Evolutionary conservation across 2,113 vertebrate species (phyloP), one percentile per base, ranked within the genome.

Genomic region (Procavia capensis): DNA sequence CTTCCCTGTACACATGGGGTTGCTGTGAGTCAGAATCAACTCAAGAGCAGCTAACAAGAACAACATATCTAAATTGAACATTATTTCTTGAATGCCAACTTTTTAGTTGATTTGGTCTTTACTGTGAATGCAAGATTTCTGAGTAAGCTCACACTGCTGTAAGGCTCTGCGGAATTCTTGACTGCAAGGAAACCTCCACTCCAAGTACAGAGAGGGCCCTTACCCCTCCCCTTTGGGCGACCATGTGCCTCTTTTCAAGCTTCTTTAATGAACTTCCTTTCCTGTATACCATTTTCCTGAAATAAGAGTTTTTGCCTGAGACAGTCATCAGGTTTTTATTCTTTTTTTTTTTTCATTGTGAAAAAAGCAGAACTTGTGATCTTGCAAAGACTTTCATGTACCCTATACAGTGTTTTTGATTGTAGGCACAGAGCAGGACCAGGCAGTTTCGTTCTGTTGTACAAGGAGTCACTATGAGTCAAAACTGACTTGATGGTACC

Each of bases 51-150:
- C 34, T n/a, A n/a, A 70, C 66, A n/a, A n/a, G 16, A 70, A n/a
- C 14, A 70, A 2, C 34, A n/a, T 86, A 39, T 41, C 85, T 94
- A 82, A 31, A 3, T 94, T 82, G 85, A 95, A 93, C 75, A 76
- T 66, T 97, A 90, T 91, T 96, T 97, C 24, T 89, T 94, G 76
- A 78, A 66, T 88, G 25, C 83, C 10, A 70, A 84, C 88, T 6
- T 63, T 87, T 90, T 96, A 74, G 82, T 9, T 92, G 66, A 68
- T 93, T 79, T 78, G 59, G 41, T 54, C n/a, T 96, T 96, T 76
- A 76, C 34, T 43, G 39, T 84, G 86, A 78, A 78, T 96, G 45
- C 57, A 96, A 83, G 91, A 84, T 84, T 91, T 93, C 70, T 78
- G 68, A 86, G 57, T 59, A 36, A 61, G 29, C 31, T 27, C 16